Base-by-base conservation (phyloP, 64 coral and sea anemone species). In the Actinia equina region DNA sequence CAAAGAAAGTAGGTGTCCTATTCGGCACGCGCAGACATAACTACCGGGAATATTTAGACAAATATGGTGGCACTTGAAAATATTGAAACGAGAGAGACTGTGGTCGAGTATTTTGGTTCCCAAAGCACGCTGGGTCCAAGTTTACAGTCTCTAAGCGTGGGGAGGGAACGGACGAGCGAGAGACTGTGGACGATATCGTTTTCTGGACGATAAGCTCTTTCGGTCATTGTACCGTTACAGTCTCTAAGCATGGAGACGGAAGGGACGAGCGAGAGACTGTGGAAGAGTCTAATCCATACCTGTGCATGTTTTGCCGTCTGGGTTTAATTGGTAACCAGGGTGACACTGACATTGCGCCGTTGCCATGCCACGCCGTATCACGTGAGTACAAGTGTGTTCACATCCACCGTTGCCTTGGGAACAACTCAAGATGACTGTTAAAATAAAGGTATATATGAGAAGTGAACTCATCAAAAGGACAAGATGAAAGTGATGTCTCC, bases 391-490 rank as follows among this genome's bases (percentile, higher is more conserved):
- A 10, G 64, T 83, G 44, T 99, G 93, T 11, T 94, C 81, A 69
- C 96, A 99, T 30, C 92, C 92, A 15, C 93, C 96, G 27, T 95
- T 99, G 52, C 90, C 78, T 81, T 52, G 78, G 22, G 78, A 81
- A 81, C 89, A 92, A 9, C 84, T 91, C 37, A 80, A 12, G 13
- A 26, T 44, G 20, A 15, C 86, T 83, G 23, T 17, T 7, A 83
- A 90, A 20, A 86, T 22, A 82, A 89, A 22, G 22, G 22, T 12
- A 27, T 71, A 71, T 37, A 37, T 37, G 7, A 20, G 22, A 69
- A 69, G 20, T 23, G 46, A 4, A 49, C 46, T 49, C 46, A 49
- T 49, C 46, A 49, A 8, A 2, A 69, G 8, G 0, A 69, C 8
- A 4, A 69, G 19, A 69, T 67, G 63, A 5, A 60, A 60, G 58